Base-by-base conservation (phyloP, 2,797 vertebrate genomes). In the Galago senegalensis region DNA sequence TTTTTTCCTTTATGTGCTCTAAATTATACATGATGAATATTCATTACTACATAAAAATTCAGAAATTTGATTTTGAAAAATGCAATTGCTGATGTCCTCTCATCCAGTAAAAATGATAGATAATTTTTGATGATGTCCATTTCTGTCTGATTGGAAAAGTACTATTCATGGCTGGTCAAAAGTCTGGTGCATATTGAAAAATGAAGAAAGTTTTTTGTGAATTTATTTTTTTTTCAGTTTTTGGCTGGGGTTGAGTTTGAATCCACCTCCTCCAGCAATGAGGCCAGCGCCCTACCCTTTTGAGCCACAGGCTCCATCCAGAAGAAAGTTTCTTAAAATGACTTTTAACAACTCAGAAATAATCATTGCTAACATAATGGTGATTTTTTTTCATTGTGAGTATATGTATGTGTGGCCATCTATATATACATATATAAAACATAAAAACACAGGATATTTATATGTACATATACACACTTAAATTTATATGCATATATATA, bases 61-160 rank as follows among this genome's bases (percentile, higher is more conserved):
- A 43, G 67, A 79, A 82, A 67, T 90, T 76, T 49, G 8, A 27
- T 84, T 58, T 69, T 85, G 16, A 81, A 90, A 95, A 94, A 65
- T 40, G 4, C 0, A 86, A 89, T 58, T 87, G 29, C 5, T 92
- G 13, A 12, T 92, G 16, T 90, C 27, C 25, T 94, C 13, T 92
- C 65, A 90, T 40, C 49, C 34, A 87, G 31, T 72, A 56, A 92
- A 80, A 91, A 53, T 65, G 75, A 77, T 49, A 31, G 87, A 88
- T 80, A 56, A 65, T 46, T 92, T 61, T 87, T 81, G 16, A 58
- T 73, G 73, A 61, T 93, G 46, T 75, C 89, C n/a, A 23, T 61
- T 92, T 93, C 89, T 86, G 20, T 73, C 49, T 89, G 6, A 79
- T 61, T 89, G 14, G 25, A 81, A 75, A 94, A 76, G 23, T 92